These are phyloP conservation scores for Macrobrachium rosenbergii DNA, from an alignment of 1,140 invertebrate genomes.

Conservation along the genomic window DNA sequence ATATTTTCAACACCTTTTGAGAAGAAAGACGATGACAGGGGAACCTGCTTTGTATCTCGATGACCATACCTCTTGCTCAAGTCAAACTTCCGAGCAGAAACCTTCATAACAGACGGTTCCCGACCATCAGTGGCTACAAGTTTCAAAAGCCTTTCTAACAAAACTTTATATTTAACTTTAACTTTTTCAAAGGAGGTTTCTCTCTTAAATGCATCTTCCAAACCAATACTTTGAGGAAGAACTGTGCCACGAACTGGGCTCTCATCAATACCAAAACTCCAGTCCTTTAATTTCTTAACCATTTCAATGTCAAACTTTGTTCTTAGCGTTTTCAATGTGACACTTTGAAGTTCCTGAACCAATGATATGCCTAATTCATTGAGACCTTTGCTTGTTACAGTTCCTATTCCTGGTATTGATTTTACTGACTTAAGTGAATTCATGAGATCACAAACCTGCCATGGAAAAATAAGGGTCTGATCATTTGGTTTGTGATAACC, in stretches of 20 bases:
- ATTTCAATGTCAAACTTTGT: conserved; percentile 78
- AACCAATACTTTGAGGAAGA: conserved; percentile 79
- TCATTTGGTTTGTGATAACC: conserved; percentile 83
- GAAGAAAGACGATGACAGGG: conserved; percentile 73
- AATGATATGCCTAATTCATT: conserved; percentile 77
- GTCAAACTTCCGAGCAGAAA: conserved; percentile 80
- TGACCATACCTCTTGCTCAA: conserved; percentile 75
- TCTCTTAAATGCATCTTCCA: conserved; percentile 82
- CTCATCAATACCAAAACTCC: conserved; percentile 80
- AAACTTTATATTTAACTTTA: conserved; percentile 77
- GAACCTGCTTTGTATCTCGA: conserved; percentile 80
- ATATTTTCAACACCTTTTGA: conserved; percentile 68
- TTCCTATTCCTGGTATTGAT: conserved; percentile 81
- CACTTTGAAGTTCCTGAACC: conserved; percentile 78
- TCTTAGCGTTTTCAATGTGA: conserved; percentile 74
- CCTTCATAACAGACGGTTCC: conserved; percentile 79
- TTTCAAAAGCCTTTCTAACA: conserved; percentile 79
- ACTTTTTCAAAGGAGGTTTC: conserved; percentile 80
- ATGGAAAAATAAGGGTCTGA: conserved; percentile 83
- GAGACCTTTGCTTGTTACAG: conserved; percentile 77
- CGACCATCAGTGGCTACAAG: conserved; percentile 82
- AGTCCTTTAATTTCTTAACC: conserved; percentile 77
- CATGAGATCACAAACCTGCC: conserved; percentile 77
- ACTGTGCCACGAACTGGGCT: conserved; percentile 79
- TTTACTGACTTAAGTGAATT: conserved; percentile 74